Percentiles rank a stretch among this genome's conserved stretches.
Evolutionary conservation across 1,140 invertebrate genomes (phyloP).

Genomic region (Solen grandis): DNA sequence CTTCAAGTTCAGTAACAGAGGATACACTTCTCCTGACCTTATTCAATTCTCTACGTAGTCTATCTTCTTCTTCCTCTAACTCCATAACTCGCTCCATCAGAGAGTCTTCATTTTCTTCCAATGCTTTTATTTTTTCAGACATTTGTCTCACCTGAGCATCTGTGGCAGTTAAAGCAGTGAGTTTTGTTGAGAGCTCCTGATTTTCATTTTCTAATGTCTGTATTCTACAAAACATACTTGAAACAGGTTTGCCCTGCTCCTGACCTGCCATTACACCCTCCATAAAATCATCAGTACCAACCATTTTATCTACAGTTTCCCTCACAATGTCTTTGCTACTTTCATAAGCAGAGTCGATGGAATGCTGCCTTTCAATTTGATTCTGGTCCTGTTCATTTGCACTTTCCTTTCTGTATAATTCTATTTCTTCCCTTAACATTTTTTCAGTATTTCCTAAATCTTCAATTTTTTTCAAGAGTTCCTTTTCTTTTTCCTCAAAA

Average conservation of each 20-base stretch:
- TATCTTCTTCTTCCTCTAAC: slow-evolving; percentile 73
- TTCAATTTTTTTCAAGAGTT: slow-evolving; percentile 59
- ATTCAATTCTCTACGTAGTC: slow-evolving; percentile 58
- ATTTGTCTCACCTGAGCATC: slow-evolving; percentile 64
- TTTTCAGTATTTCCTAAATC: slow-evolving; percentile 64
- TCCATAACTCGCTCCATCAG: slow-evolving; percentile 77
- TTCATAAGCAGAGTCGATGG: slow-evolving; percentile 30
- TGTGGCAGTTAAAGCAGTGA: slow-evolving; percentile 56
- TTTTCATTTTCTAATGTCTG: slow-evolving; percentile 71
- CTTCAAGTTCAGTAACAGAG: slow-evolving; percentile 34
- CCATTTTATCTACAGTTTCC: slow-evolving; percentile 41
- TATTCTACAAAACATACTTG: slow-evolving; percentile 68
- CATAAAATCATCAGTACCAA: slow-evolving; percentile 59
- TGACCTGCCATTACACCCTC: slow-evolving; percentile 48
- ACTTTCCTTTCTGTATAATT: slow-evolving; percentile 13
- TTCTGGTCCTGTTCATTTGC: background rate
- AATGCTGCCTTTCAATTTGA: slow-evolving; percentile 16
- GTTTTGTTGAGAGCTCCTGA: slow-evolving; percentile 58
- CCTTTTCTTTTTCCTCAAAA: slow-evolving; percentile 55
- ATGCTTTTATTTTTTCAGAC: slow-evolving; percentile 67
- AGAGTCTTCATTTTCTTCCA: slow-evolving; percentile 74
- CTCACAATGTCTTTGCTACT: background rate
- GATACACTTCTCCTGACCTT: slow-evolving; percentile 51
- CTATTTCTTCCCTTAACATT: slow-evolving; percentile 36
- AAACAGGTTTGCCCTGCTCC: slow-evolving; percentile 59